A percentile compares a stretch with the other conserved stretches of the same genome.
These are phyloP conservation scores for Pangasius krempfi DNA, from an alignment of 2,797 vertebrate species.

Conservation along the genomic window DNA sequence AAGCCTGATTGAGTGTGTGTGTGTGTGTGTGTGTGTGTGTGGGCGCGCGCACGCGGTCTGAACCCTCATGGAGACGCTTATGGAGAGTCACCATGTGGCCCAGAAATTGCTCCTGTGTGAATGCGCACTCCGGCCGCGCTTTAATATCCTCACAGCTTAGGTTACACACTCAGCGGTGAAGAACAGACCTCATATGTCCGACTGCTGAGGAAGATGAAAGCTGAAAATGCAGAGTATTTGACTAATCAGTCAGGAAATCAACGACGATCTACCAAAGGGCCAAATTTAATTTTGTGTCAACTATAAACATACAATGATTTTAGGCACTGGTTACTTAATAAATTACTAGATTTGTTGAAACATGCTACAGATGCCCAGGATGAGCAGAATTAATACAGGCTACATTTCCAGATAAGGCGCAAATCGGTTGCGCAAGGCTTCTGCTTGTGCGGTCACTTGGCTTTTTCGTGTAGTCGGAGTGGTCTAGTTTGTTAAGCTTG, in stretches of 20 bases:
- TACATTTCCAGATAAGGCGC: not conserved
- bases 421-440: not conserved
- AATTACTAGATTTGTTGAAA: too few relatives aligned
- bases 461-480: too few relatives aligned
- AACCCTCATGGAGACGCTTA: conserved; percentile 13
- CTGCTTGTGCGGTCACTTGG: too few relatives aligned
- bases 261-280: not conserved
- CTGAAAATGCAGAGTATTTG: not conserved
- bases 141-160: conserved; percentile 65
- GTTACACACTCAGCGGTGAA: conserved; percentile 34
- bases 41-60: not conserved
- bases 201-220: not conserved
- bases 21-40: not conserved
- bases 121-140: conserved; percentile 47
- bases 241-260: not conserved
- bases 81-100: conserved; percentile 68
- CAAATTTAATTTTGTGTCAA: not conserved
- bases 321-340: not conserved
- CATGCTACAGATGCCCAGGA: not conserved
- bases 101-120: conserved; percentile 43
- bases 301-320: not conserved
- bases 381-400: too few relatives aligned
- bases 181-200: not conserved
- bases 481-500: not conserved
- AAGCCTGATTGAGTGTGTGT: not conserved